These are phyloP conservation scores for Typhlichthys subterraneus DNA, from an alignment of 2,797 vertebrate species.

Conservation along the genomic window DNA sequence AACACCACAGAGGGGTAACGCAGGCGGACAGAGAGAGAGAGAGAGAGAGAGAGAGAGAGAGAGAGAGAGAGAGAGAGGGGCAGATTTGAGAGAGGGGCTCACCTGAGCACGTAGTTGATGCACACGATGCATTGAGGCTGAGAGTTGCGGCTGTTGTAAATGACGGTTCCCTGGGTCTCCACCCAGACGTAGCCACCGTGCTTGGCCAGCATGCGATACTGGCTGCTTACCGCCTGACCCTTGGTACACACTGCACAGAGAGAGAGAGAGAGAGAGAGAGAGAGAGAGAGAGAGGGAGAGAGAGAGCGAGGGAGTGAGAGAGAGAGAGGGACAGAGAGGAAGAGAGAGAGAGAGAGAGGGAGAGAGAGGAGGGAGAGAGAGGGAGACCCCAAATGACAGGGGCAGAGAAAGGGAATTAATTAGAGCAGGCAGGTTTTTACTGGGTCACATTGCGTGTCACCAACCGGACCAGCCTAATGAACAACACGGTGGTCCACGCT, in stretches of 20 bases:
- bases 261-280: not conserved
- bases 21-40: too few species aligned
- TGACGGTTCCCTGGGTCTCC: constrained; percentile 94
- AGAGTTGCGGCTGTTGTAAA: constrained; percentile 95
- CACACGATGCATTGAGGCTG: constrained; percentile 98
- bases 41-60: not conserved
- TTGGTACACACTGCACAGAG: constrained; percentile 88
- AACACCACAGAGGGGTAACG: too few species aligned
- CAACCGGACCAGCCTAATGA: too few species aligned
- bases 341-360: constrained; percentile 9
- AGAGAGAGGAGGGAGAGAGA: constrained; percentile 2
- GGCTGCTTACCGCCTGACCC: constrained; percentile 91
- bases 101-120: constrained; percentile 97
- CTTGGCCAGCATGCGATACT: constrained; percentile 96
- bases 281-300: constrained; percentile 19
- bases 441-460: too few species aligned
- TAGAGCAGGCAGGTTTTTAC: too few species aligned
- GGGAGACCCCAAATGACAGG: too few species aligned
- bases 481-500: too few species aligned
- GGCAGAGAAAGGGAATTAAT: too few species aligned
- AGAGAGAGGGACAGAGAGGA: constrained; percentile 4
- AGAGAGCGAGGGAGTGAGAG: constrained; percentile 6
- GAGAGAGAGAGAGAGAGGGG: not conserved
- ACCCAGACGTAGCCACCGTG: constrained; percentile 95
- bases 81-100: constrained; percentile 20